phyloP scores from a whole-genome alignment of 2,888 invertebrate species.

The Ephialtes manifestator region DNA sequence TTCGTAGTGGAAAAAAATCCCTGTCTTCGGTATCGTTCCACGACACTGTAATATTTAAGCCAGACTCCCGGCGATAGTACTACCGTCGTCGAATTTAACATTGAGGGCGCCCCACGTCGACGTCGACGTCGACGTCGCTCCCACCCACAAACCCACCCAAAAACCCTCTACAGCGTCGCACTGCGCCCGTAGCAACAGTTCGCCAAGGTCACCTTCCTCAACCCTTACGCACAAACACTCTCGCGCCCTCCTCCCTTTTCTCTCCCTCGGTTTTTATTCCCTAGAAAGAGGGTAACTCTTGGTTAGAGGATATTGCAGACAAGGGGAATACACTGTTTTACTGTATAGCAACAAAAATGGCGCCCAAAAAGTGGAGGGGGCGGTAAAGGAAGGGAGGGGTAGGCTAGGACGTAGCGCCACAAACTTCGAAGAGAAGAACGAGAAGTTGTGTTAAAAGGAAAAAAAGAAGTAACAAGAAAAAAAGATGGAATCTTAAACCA shows the following conservation, averaged over 20 bases:
- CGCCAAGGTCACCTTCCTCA: slow-evolving; percentile 78
- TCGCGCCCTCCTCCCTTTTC: slow-evolving; percentile 7
- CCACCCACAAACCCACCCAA: slow-evolving; percentile 12
- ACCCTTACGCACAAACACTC: slow-evolving; percentile 73
- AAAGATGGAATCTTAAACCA: slow-evolving; percentile 15
- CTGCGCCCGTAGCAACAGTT: slow-evolving; percentile 61
- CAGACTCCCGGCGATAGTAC: slow-evolving; percentile 4
- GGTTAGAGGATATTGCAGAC: slow-evolving; percentile 1
- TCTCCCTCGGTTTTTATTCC: slow-evolving; percentile 15
- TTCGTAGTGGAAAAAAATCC: neutral
- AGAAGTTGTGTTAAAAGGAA: slow-evolving; percentile 18
- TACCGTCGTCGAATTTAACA: slow-evolving; percentile 32
- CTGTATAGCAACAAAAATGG: slow-evolving; percentile 26
- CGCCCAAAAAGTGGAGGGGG: slow-evolving; percentile 4
- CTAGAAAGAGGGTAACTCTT: slow-evolving; percentile 14
- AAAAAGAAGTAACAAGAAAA: neutral
- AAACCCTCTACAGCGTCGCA: slow-evolving; percentile 45
- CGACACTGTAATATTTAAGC: neutral
- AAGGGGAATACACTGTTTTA: neutral
- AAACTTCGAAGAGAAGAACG: slow-evolving; percentile 23
- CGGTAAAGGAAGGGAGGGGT: neutral
- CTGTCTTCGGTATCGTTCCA: neutral
- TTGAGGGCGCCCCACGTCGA: slow-evolving; percentile 23
- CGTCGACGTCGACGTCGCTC: slow-evolving; percentile 10
- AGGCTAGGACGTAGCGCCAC: neutral